A percentile compares a stretch with the other conserved stretches of the same genome.
phyloP scores from a whole-genome alignment of 1,140 invertebrate genomes.

The Tetranychus cinnabarinus region DNA sequence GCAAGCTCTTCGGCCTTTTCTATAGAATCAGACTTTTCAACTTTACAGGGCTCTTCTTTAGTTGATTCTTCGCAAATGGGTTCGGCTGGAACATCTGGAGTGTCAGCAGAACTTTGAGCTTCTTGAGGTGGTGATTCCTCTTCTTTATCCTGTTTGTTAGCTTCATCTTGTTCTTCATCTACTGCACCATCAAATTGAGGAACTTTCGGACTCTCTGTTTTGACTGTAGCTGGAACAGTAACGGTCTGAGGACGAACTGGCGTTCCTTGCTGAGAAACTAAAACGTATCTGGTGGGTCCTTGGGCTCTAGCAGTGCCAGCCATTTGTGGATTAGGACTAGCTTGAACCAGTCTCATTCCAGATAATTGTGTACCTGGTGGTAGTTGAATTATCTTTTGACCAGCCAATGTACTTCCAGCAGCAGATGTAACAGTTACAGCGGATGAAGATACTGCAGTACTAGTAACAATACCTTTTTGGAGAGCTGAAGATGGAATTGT shows the following conservation, averaged over 20 bases:
- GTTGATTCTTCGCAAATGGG: not conserved
- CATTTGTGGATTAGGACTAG: too few relatives aligned
- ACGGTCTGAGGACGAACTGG: not conserved
- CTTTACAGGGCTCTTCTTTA: not conserved
- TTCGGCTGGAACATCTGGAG: not conserved
- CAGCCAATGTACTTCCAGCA: slow-evolving; percentile 5
- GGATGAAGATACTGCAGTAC: not conserved
- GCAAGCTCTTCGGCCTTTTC: too few relatives aligned
- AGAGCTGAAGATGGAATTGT: slow-evolving; percentile 25
- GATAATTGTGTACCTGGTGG: slow-evolving; percentile 13
- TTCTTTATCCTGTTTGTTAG: not conserved
- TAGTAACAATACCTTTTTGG: not conserved
- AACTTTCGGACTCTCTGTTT: slow-evolving; percentile 2
- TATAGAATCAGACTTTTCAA: too few relatives aligned
- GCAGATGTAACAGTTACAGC: not conserved
- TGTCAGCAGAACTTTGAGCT: not conserved
- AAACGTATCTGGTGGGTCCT: not conserved
- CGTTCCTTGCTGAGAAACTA: not conserved
- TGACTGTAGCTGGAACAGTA: not conserved
- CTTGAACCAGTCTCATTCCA: not conserved
- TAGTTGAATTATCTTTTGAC: not conserved
- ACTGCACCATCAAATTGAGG: slow-evolving; percentile 10
- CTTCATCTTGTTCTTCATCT: slow-evolving; percentile 5
- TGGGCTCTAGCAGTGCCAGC: not conserved
- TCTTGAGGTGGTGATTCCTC: not conserved